Percentiles rank a stretch among this genome's conserved stretches.
Conservation (phyloP, 2,888 invertebrate species). For the Hemithea aestivaria region DNA sequence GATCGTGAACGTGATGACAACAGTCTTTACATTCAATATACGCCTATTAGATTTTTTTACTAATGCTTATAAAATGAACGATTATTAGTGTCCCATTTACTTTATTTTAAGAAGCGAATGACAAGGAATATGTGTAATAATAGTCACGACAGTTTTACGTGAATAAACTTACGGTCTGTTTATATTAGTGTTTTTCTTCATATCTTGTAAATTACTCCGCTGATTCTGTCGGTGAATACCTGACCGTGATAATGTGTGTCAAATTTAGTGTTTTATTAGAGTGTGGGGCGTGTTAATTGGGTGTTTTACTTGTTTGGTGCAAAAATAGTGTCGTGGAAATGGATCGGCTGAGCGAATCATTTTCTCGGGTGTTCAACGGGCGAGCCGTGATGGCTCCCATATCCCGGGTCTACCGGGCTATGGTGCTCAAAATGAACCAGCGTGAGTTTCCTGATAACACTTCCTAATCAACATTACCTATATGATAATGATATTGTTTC, state of each 20-base stretch:
- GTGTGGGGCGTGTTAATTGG: constrained; percentile 42
- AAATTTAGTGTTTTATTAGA: constrained; percentile 64
- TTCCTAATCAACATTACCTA: too few species aligned
- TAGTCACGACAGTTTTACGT: constrained; percentile 21
- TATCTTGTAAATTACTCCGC: constrained; percentile 26
- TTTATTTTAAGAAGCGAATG: constrained; percentile 18
- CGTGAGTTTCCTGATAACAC: constrained; percentile 51
- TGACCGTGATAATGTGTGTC: constrained; percentile 74
- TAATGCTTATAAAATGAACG: too few species aligned
- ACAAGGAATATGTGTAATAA: constrained; percentile 23
- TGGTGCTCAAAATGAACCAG: constrained; percentile 73
- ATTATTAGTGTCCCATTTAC: constrained; percentile 18
- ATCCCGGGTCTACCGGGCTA: constrained; percentile 64
- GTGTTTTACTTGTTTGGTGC: constrained; percentile 27
- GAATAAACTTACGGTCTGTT: constrained; percentile 12
- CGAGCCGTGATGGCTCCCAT: constrained; percentile 65
- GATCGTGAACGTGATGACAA: too few species aligned
- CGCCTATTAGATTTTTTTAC: too few species aligned
- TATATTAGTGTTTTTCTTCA: constrained; percentile 28
- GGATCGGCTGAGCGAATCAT: constrained; percentile 9
- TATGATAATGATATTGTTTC: too few species aligned
- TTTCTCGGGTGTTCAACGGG: constrained; percentile 22
- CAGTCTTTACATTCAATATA: too few species aligned
- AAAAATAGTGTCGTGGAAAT: constrained; percentile 4
- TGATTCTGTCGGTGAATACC: constrained; percentile 30